Conservation (phyloP, 1,140 invertebrate species). For the Tetramorium alpestre region DNA sequence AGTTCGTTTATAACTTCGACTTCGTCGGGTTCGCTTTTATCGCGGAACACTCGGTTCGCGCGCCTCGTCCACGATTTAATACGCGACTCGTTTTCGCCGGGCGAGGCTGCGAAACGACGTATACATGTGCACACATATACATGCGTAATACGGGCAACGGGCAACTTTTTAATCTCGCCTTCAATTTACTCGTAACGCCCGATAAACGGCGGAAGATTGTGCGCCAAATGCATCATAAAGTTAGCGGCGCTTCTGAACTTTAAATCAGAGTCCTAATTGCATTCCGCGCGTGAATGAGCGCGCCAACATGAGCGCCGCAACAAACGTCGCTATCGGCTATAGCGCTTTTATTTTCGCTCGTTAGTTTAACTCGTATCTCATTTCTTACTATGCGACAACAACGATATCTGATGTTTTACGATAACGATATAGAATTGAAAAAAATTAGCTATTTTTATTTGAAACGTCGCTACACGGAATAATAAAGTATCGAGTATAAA, state of each 20-base stretch:
- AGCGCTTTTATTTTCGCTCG: conserved; percentile 3
- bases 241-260: conserved; percentile 54
- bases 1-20: conserved; percentile 61
- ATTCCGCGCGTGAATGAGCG: conserved; percentile 44
- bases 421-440: background rate
- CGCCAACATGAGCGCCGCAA: conserved; percentile 24
- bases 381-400: background rate
- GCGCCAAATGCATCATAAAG: conserved; percentile 54
- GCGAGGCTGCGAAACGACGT: conserved; percentile 8
- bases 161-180: conserved; percentile 60
- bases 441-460: background rate
- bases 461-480: background rate
- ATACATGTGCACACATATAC: background rate
- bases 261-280: conserved; percentile 50
- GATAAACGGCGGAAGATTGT: conserved; percentile 49
- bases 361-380: background rate
- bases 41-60: conserved; percentile 33
- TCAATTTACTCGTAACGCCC: conserved; percentile 50
- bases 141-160: background rate
- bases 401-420: background rate
- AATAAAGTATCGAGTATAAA: background rate
- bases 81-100: conserved; percentile 34
- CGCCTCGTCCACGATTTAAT: conserved; percentile 49
- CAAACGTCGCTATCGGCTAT: conserved; percentile 24
- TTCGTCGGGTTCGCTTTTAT: conserved; percentile 41